Evolutionary conservation across 2,113 vertebrate species (phyloP).

Genomic region (Globicephala melas): DNA sequence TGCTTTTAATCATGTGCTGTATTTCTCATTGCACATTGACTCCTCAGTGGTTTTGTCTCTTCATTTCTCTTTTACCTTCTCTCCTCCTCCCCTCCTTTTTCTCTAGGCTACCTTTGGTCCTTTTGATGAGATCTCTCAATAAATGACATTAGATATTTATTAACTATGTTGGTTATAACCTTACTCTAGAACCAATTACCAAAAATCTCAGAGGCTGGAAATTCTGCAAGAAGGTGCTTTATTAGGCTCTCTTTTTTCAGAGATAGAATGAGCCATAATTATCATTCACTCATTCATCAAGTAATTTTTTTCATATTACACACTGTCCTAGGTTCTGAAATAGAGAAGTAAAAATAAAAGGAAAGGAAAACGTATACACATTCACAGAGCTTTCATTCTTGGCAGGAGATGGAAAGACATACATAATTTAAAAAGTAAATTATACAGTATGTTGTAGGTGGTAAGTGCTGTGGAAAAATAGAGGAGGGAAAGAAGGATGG

Average conservation of each 20-base stretch:
- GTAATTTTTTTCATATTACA: neutral
- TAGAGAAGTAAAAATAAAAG: neutral
- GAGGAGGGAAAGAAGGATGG: neutral
- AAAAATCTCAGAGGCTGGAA: neutral
- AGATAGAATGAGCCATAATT: neutral
- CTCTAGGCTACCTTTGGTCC: neutral
- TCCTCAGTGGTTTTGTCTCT: neutral
- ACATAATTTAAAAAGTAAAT: conserved; percentile 38
- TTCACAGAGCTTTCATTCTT: neutral
- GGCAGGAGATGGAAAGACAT: neutral
- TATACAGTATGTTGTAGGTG: neutral
- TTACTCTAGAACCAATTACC: neutral
- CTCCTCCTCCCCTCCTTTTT: neutral
- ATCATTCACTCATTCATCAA: neutral
- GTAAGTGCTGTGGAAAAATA: neutral
- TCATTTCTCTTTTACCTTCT: neutral
- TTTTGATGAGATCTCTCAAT: neutral
- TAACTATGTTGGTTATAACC: neutral
- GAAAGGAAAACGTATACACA: neutral
- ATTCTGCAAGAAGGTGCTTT: neutral
- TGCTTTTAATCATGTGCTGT: neutral
- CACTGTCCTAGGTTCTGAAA: neutral
- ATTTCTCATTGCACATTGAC: neutral
- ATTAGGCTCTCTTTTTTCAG: neutral
- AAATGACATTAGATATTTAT: neutral